phyloP scores from a whole-genome alignment of 2,797 vertebrate species.

The Meda fulgida region DNA sequence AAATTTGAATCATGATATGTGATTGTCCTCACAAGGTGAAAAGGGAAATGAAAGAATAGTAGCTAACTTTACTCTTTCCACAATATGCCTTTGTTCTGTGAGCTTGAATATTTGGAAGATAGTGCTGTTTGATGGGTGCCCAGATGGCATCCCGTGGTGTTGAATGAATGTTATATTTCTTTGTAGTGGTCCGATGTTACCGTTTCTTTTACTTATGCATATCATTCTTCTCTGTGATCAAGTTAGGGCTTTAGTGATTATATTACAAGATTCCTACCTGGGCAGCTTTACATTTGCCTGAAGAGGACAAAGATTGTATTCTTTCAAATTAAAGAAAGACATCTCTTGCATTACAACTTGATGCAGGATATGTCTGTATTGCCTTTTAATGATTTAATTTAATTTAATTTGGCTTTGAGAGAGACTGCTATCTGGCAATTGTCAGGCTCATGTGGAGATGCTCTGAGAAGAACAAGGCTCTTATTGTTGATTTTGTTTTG shows the following conservation, averaged over 20 bases:
- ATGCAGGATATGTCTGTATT: conserved; percentile 3
- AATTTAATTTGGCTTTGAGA: conserved; percentile 20
- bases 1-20: conserved; percentile 58
- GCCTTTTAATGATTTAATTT: conserved; percentile 23
- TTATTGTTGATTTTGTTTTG: conserved; percentile 71
- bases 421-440: background rate
- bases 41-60: conserved; percentile 53
- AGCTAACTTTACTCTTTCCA: conserved; percentile 57
- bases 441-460: conserved; percentile 55
- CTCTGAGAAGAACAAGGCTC: conserved; percentile 60
- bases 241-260: conserved; percentile 61
- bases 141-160: conserved; percentile 59
- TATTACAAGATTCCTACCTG: conserved; percentile 61
- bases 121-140: conserved; percentile 47
- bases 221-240: conserved; percentile 70
- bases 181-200: conserved; percentile 53
- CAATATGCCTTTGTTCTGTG: conserved; percentile 56
- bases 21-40: conserved; percentile 66
- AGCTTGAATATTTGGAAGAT: conserved; percentile 59
- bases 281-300: conserved; percentile 28
- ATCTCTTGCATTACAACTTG: background rate
- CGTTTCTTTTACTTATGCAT: conserved; percentile 60
- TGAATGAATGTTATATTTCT: conserved; percentile 53
- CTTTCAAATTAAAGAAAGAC: conserved; percentile 16
- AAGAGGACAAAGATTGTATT: conserved; percentile 10